Base-by-base conservation (phyloP, 2,113 vertebrate genomes). In the Egretta garzetta region DNA sequence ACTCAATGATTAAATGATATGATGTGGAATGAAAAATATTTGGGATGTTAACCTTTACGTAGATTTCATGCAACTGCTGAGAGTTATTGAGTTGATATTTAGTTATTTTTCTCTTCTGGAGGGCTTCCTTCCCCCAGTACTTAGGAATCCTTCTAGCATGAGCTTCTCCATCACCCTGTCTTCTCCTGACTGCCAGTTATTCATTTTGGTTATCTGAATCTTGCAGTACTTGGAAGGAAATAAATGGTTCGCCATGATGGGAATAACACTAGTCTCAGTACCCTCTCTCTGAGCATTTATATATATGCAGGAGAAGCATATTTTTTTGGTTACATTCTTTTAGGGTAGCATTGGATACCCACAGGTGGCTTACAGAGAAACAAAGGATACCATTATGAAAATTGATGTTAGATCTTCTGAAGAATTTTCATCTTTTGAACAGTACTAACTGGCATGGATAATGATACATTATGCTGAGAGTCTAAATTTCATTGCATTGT, bases 251-350 rank as follows among this genome's bases (percentile, higher is more conserved):
- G 63, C 56, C 12, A 2, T 35, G 8, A 12, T 68, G 55, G 37
- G 64, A 49, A 2, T 62, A 49, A 33, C 9, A 35, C 6, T 18
- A 13, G 12, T 26, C 13, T 68, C 37, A 55, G n/a, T 5, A 5
- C 27, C 24, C 2, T 10, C 6, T 77, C 33, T 16, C 62, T 75
- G 47, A 83, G 66, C 28, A 52, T 56, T 86, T 59, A n/a, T 43
- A 59, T 23, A 23, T 12, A 1, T 15, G 17, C 15, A 26, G 15
- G 0, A 1, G n/a, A 41, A 28, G 5, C 8, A 1, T 4, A 5
- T 71, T 77, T 56, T 18, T 43, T 66, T 70, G 30, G 1, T 85
- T 79, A 41, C 5, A 1, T 74, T 71, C 66, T 30, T 59, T 43
- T 3, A 35, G 19, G 10, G 4, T 27, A 39, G 14, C 47, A 20